Percentiles rank a stretch among this genome's conserved stretches.
Evolutionary conservation across 2,797 vertebrate genomes (phyloP).

Genomic region (Acropternis orthonyx): DNA sequence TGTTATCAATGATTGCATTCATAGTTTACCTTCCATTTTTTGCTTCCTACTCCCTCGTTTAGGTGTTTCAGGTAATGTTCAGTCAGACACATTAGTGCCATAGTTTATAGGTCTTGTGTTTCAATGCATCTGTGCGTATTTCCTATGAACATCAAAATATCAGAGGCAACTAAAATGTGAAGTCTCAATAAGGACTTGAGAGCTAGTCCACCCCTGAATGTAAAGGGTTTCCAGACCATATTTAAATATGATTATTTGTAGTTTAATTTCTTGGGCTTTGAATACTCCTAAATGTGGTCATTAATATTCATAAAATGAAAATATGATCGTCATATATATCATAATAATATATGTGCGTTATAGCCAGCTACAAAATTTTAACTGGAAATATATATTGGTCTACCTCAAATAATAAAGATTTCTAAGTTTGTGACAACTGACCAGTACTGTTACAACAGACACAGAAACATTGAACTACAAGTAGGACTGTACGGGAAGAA

Average conservation of each 20-base stretch:
- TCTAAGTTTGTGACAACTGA: neutral
- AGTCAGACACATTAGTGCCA: neutral
- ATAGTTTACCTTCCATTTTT: neutral
- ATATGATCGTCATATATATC: too few relatives aligned
- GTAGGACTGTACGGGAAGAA: neutral
- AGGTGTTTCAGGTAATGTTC: neutral
- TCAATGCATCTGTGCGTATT: neutral
- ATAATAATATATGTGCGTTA: neutral
- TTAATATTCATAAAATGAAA: neutral
- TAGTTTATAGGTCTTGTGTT: neutral
- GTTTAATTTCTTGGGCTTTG: neutral
- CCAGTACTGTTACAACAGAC: neutral
- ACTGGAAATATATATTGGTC: neutral
- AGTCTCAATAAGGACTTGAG: neutral
- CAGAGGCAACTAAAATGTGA: neutral
- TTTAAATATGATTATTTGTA: neutral
- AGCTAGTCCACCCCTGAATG: neutral
- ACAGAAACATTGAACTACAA: neutral
- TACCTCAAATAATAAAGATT: neutral
- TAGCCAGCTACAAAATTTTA: neutral
- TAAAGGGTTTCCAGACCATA: neutral
- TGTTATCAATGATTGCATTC: neutral
- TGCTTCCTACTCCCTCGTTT: neutral
- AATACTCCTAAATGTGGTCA: neutral
- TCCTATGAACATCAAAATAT: neutral